A percentile compares a stretch with the other conserved stretches of the same genome.
phyloP scores from a whole-genome alignment of 1,140 invertebrate genomes.

The Hyphantria cunea region DNA sequence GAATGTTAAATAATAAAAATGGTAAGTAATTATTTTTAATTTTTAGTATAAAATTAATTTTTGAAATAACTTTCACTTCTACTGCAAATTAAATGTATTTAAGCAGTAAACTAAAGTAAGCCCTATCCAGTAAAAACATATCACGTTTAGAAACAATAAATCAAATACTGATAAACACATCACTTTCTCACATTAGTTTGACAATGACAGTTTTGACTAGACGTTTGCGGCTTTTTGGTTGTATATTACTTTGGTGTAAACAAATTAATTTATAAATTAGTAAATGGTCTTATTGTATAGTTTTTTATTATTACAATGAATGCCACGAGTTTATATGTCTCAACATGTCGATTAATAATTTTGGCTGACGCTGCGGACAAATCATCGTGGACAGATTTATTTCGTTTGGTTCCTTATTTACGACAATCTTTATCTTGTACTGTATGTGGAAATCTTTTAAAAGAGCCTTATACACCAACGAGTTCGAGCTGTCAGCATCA shows the following conservation, averaged over 20 bases:
- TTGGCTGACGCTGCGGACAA: constrained; percentile 84
- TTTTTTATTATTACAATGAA: constrained; percentile 85
- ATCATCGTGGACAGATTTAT: constrained; percentile 90
- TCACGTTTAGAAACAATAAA: constrained; percentile 1
- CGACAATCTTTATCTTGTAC: constrained; percentile 93
- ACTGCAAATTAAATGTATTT: no score
- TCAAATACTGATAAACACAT: no score
- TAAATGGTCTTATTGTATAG: constrained; percentile 43
- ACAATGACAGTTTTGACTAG: constrained; percentile 49
- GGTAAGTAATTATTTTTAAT: no score
- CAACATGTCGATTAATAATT: constrained; percentile 90
- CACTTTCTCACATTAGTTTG: constrained; percentile 12
- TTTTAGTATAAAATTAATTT: no score
- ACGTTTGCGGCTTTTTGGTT: constrained; percentile 74
- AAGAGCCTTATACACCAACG: constrained; percentile 91
- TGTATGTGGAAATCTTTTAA: constrained; percentile 92
- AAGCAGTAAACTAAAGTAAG: no score
- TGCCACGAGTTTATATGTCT: constrained; percentile 92
- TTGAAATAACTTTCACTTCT: no score
- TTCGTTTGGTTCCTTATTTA: constrained; percentile 91
- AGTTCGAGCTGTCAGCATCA: constrained; percentile 93
- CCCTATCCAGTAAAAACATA: not conserved
- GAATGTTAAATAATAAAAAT: no score
- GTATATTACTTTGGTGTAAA: constrained; percentile 71
- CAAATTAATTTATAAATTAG: constrained; percentile 53